phyloP scores from a whole-genome alignment of 2,797 vertebrate genomes.

The Melanotaenia nigrans region DNA sequence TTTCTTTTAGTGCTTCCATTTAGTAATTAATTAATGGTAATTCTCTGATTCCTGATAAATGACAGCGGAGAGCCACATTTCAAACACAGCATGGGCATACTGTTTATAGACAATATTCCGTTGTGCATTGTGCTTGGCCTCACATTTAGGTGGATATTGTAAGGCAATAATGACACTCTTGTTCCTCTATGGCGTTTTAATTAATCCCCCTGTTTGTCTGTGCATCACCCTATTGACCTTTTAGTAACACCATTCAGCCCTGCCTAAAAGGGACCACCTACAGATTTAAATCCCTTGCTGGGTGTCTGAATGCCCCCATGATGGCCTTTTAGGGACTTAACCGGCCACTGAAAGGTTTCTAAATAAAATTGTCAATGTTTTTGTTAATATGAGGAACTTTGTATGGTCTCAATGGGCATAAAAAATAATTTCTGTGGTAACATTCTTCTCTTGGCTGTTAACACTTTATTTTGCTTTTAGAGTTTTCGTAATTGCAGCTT shows the following conservation, averaged over 20 bases:
- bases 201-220: slow-evolving; percentile 45
- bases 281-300: slow-evolving; percentile 32
- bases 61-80: background rate
- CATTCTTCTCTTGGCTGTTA: background rate
- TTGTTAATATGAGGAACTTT: background rate
- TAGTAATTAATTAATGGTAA: background rate
- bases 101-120: background rate
- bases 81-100: background rate
- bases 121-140: slow-evolving; percentile 8
- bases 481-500: background rate
- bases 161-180: slow-evolving; percentile 42
- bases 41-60: background rate
- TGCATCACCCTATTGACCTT: slow-evolving; percentile 44
- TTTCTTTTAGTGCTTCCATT: too few species aligned
- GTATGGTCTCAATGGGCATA: background rate
- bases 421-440: background rate
- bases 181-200: slow-evolving; percentile 29
- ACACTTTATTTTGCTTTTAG: too few species aligned
- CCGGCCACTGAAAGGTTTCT: slow-evolving; percentile 5
- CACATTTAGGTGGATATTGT: slow-evolving; percentile 21
- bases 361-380: background rate
- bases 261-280: slow-evolving; percentile 54
- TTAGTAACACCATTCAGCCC: slow-evolving; percentile 45
- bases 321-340: slow-evolving; percentile 35
- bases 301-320: slow-evolving; percentile 12